These are phyloP conservation scores for Anisognathus igniventris DNA, from an alignment of 2,797 vertebrate genomes.

Conservation along the genomic window DNA sequence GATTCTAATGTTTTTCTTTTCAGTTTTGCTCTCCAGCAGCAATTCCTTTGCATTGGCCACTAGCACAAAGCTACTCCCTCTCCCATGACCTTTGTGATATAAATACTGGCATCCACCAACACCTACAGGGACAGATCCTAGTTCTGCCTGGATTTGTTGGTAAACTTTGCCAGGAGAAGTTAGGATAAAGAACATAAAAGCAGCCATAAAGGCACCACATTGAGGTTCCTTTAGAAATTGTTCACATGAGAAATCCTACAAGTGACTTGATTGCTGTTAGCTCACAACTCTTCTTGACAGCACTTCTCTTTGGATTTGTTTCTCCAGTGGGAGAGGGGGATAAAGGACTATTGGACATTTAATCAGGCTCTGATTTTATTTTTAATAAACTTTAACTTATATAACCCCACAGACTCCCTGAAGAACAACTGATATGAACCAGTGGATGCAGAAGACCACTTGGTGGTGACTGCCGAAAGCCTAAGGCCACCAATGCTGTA, in stretches of 20 bases:
- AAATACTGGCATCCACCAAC: background rate
- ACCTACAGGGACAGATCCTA: background rate
- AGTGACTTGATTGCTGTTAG: background rate
- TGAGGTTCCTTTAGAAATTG: background rate
- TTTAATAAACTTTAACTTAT: background rate
- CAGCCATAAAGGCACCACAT: fast-evolving
- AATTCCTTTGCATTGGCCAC: fast-evolving
- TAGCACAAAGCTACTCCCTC: background rate
- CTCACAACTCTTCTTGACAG: background rate
- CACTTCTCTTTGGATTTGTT: background rate
- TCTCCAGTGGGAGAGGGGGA: background rate
- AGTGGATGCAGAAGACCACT: background rate
- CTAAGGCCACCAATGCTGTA: background rate
- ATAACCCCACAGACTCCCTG: background rate
- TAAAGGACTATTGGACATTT: background rate
- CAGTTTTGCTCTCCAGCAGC: background rate
- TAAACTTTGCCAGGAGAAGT: background rate
- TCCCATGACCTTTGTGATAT: fast-evolving
- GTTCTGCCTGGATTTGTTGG: background rate
- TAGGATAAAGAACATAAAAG: background rate
- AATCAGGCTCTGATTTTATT: background rate
- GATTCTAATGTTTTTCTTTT: background rate
- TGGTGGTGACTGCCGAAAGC: background rate
- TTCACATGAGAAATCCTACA: background rate
- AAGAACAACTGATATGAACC: background rate